These are phyloP conservation scores for Drosophila elegans DNA, from an alignment of 1,140 invertebrate genomes.

Conservation along the genomic window DNA sequence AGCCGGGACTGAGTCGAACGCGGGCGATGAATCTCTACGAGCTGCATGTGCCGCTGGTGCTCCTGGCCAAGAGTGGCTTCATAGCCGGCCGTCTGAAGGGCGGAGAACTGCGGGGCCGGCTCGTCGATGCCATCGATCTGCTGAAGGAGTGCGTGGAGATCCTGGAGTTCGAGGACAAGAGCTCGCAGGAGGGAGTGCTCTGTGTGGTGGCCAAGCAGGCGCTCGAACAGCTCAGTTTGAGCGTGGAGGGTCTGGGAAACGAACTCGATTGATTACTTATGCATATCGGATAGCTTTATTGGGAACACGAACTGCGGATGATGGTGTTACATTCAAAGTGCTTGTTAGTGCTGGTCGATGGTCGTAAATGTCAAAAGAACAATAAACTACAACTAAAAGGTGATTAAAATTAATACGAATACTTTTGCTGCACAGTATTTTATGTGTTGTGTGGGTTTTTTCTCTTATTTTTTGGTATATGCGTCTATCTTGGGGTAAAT, in stretches of 20 bases:
- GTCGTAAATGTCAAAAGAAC: conserved; percentile 27
- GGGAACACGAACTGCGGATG: conserved; percentile 8
- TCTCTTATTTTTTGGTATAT: conserved; percentile 64
- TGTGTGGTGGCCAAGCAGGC: conserved; percentile 87
- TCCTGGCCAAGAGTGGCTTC: conserved; percentile 88
- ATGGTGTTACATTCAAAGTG: conserved; percentile 36
- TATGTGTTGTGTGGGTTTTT: conserved; percentile 6
- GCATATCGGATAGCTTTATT: conserved; percentile 48
- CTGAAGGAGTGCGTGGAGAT: conserved; percentile 88
- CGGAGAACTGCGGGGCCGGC: conserved; percentile 87
- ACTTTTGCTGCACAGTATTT: conserved; percentile 49
- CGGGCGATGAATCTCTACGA: conserved; percentile 92
- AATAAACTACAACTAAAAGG: conserved; percentile 37
- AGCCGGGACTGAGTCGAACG: conserved; percentile 90
- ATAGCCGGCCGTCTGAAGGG: conserved; percentile 87
- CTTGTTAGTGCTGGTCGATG: conserved; percentile 15
- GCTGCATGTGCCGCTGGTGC: conserved; percentile 90
- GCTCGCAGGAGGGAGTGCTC: conserved; percentile 89
- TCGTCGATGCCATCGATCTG: conserved; percentile 88
- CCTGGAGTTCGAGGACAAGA: conserved; percentile 88
- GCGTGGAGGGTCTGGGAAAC: conserved; percentile 86
- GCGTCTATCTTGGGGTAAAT: conserved; percentile 27
- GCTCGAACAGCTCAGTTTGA: conserved; percentile 87
- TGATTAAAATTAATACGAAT: conserved; percentile 54
- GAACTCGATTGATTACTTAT: conserved; percentile 58